Conservation (phyloP, 1,140 invertebrate species). For the Aphelinus atriplicis region DNA sequence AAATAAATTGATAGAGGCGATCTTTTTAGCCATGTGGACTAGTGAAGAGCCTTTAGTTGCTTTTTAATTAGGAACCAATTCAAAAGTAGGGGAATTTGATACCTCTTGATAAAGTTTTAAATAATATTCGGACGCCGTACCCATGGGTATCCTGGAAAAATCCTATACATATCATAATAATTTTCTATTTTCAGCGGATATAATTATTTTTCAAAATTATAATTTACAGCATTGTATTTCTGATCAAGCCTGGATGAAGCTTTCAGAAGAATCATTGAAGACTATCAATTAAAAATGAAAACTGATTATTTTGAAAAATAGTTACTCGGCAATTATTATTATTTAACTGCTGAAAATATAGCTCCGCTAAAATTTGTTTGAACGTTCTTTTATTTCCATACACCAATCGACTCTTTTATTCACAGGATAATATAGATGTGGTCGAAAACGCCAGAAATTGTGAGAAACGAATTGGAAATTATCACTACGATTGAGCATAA, state of each 20-base stretch:
- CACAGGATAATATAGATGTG: conserved; percentile 5
- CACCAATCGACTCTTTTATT: conserved; percentile 24
- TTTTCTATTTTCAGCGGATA: conserved; percentile 13
- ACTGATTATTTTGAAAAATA: conserved; percentile 19
- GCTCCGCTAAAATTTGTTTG: conserved; percentile 3
- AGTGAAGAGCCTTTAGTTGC: background rate
- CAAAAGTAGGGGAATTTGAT: conserved; percentile 19
- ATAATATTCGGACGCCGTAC: conserved; percentile 9
- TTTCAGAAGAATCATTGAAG: no score
- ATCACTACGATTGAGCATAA: background rate
- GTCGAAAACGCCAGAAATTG: conserved; percentile 10
- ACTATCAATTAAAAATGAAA: background rate
- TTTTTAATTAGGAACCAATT: conserved; percentile 13
- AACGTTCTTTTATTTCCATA: conserved; percentile 10
- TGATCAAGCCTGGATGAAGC: no score
- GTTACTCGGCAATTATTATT: background rate
- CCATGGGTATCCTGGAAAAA: conserved; percentile 37
- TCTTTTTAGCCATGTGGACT: conserved; percentile 20
- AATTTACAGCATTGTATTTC: no score
- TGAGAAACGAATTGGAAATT: background rate
- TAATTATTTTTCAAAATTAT: conserved; percentile 19
- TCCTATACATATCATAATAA: conserved; percentile 31
- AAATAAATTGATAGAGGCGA: background rate
- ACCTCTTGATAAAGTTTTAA: conserved; percentile 35
- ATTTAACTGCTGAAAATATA: conserved; percentile 8